These are phyloP conservation scores for Mamestra brassicae DNA, from an alignment of 2,888 invertebrate genomes.

Conservation along the genomic window DNA sequence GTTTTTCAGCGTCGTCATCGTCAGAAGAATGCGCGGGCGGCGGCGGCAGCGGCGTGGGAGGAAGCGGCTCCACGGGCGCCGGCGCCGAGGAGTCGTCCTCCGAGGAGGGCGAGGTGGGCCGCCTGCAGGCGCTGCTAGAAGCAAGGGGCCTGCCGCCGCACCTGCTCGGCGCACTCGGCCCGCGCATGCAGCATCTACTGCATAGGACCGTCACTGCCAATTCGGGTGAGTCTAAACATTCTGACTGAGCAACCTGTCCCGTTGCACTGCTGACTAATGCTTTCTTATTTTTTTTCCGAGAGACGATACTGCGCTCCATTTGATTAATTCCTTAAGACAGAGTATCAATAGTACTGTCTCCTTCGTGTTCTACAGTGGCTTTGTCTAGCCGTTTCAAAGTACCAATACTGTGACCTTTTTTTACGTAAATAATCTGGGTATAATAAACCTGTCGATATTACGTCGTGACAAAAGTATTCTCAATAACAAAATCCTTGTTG, in stretches of 20 bases:
- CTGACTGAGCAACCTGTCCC: too few relatives aligned
- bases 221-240: constrained; percentile 75
- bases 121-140: constrained; percentile 98
- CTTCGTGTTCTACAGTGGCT: too few relatives aligned
- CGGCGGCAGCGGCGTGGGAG: constrained; percentile 72
- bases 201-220: constrained; percentile 98
- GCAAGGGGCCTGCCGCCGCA: constrained; percentile 99
- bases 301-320: too few relatives aligned
- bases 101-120: constrained; percentile 98
- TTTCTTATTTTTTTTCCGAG: too few relatives aligned
- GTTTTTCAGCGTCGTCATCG: constrained; percentile 77
- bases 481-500: not conserved
- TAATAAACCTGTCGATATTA: too few relatives aligned
- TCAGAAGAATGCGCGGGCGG: constrained; percentile 82
- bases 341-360: too few relatives aligned
- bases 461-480: too few relatives aligned
- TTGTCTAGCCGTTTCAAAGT: too few relatives aligned
- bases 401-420: too few relatives aligned
- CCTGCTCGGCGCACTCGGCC: constrained; percentile 98
- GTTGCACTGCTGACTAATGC: too few relatives aligned
- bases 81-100: constrained; percentile 87
- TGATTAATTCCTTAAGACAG: too few relatives aligned
- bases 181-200: constrained; percentile 98
- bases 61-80: constrained; percentile 79
- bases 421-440: too few relatives aligned